These are phyloP conservation scores for Bryconaethiops microstoma DNA, from an alignment of 2,797 vertebrate species.

Conservation along the genomic window DNA sequence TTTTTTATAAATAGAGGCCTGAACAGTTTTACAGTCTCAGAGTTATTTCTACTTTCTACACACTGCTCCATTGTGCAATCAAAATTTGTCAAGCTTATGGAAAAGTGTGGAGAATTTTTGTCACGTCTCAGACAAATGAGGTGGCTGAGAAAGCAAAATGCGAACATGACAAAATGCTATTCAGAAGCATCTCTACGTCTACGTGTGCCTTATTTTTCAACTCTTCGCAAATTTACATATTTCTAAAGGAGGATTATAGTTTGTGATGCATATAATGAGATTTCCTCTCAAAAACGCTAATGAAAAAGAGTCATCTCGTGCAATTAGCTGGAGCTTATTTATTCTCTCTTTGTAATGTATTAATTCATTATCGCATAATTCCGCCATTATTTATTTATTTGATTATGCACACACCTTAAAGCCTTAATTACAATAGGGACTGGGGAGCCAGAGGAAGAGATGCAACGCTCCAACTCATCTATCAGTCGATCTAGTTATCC, in stretches of 20 bases:
- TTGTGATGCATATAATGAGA: constrained; percentile 81
- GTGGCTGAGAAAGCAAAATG: constrained; percentile 39
- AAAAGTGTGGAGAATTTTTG: constrained; percentile 23
- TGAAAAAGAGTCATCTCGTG: constrained; percentile 75
- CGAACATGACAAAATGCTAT: constrained; percentile 50
- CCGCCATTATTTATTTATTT: constrained; percentile 76
- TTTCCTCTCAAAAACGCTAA: constrained; percentile 74
- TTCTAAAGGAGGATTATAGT: constrained; percentile 69
- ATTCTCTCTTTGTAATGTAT: constrained; percentile 77
- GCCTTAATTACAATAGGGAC: constrained; percentile 78
- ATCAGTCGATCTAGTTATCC: constrained; percentile 74
- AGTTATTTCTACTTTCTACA: constrained; percentile 3
- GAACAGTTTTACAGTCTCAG: constrained; percentile 7
- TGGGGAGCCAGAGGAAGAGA: constrained; percentile 63
- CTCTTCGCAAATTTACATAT: constrained; percentile 71
- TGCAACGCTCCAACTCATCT: constrained; percentile 64
- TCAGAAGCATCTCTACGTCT: constrained; percentile 52
- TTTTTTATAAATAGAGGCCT: not conserved
- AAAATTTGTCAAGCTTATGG: constrained; percentile 22
- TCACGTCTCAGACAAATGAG: constrained; percentile 49
- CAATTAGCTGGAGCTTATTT: constrained; percentile 76
- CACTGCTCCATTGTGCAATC: constrained; percentile 18
- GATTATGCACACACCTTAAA: constrained; percentile 74
- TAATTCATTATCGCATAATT: constrained; percentile 80
- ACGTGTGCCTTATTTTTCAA: constrained; percentile 46